Conservation (phyloP, 2,888 invertebrate genomes). For the Callosobruchus maculatus region DNA sequence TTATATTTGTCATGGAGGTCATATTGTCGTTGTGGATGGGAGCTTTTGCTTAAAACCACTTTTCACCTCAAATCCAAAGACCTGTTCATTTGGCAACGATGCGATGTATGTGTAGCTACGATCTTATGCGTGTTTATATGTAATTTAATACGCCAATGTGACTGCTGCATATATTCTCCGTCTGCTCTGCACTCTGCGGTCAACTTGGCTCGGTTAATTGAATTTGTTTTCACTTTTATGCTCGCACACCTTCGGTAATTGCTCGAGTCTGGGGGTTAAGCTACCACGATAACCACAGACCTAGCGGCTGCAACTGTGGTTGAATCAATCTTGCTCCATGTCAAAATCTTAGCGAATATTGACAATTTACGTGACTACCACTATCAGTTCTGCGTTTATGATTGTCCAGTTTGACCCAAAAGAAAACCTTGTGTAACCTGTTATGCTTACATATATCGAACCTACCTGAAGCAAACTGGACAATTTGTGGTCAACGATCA, state of each 20-base stretch:
- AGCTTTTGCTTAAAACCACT: no score
- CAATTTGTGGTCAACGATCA: no score
- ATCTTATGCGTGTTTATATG: neutral
- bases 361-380: neutral
- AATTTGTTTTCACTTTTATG: neutral
- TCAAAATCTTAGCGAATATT: neutral
- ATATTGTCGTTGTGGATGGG: no score
- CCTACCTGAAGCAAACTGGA: no score
- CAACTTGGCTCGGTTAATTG: neutral
- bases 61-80: neutral
- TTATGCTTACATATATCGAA: no score
- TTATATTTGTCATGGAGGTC: no score
- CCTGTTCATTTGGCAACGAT: neutral
- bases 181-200: no score
- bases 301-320: neutral
- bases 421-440: neutral
- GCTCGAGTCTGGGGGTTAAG: neutral
- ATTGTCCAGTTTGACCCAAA: neutral
- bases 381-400: neutral
- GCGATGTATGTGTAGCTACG: neutral
- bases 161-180: neutral
- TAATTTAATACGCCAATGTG: neutral
- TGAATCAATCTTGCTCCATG: neutral
- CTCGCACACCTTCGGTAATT: neutral
- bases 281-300: neutral